Evolutionary conservation across 53 echinoderm and acorn worm genomes (phyloP).

Genomic region (Stichopus horrens): DNA sequence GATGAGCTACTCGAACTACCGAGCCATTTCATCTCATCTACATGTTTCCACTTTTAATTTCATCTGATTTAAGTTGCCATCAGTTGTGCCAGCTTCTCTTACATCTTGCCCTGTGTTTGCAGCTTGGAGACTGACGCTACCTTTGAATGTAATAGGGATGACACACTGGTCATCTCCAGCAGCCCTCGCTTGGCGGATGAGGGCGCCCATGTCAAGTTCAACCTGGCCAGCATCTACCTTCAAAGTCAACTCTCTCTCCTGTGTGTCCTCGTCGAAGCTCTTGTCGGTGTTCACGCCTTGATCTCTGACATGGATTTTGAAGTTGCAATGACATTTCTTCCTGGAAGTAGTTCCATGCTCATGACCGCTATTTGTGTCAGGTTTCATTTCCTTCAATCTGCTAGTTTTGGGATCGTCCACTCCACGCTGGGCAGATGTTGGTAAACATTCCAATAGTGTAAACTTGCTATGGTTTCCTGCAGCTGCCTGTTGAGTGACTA

Average conservation of each 20-base stretch:
- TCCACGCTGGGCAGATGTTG: background rate
- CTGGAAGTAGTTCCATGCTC: background rate
- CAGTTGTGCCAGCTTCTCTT: background rate
- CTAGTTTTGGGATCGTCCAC: background rate
- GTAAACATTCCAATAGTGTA: background rate
- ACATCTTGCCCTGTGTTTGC: background rate
- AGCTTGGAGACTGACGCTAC: background rate
- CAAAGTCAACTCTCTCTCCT: background rate
- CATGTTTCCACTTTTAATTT: background rate
- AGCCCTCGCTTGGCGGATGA: background rate
- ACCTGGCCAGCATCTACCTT: slow-evolving; percentile 27
- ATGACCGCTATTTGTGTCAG: background rate
- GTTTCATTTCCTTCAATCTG: background rate
- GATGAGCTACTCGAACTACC: no score
- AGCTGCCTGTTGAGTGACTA: background rate
- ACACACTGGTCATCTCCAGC: background rate
- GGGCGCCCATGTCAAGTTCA: slow-evolving; percentile 7
- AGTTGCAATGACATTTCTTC: slow-evolving; percentile 35
- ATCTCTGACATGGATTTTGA: slow-evolving; percentile 13
- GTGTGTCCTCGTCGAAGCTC: background rate
- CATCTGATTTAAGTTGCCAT: background rate
- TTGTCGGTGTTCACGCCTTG: slow-evolving; percentile 29
- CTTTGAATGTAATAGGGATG: slow-evolving; percentile 30
- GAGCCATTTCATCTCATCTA: background rate
- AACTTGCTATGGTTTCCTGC: background rate